These are phyloP conservation scores for Variabilichromis moorii DNA, from an alignment of 2,113 vertebrate genomes.

Conservation along the genomic window DNA sequence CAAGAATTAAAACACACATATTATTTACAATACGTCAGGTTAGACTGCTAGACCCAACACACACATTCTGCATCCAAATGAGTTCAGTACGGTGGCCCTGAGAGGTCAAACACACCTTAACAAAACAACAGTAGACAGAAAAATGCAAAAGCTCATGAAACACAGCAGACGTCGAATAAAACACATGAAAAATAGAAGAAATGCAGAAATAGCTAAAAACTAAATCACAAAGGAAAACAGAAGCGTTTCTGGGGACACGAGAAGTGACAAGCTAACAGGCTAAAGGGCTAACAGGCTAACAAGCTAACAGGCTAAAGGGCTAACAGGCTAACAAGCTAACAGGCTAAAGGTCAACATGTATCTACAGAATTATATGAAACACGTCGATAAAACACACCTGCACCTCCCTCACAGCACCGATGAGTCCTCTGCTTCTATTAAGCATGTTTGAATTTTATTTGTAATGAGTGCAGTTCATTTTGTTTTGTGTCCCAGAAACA, in stretches of 20 bases:
- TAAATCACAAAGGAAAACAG: not conserved
- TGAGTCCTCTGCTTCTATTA: not conserved
- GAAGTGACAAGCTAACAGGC: not conserved
- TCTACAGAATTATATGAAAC: not conserved
- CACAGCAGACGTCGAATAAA: not conserved
- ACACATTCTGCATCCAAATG: not conserved
- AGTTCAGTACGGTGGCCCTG: not conserved
- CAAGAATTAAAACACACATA: not conserved
- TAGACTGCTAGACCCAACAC: not conserved
- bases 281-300: rapidly evolving
- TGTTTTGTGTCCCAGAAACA: not conserved
- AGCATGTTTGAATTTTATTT: not conserved
- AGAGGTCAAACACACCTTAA: not conserved
- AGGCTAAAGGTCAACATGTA: not conserved
- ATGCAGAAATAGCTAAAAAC: not conserved
- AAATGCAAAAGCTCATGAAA: not conserved
- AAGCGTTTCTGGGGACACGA: not conserved
- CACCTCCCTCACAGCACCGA: not conserved
- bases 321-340: rapidly evolving
- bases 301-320: rapidly evolving
- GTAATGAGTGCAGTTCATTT: not conserved
- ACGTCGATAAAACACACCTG: rapidly evolving
- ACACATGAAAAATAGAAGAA: not conserved
- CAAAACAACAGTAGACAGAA: not conserved
- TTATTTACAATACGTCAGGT: not conserved